These are phyloP conservation scores for Eupithecia dodoneata DNA, from an alignment of 2,888 invertebrate species.

Conservation along the genomic window DNA sequence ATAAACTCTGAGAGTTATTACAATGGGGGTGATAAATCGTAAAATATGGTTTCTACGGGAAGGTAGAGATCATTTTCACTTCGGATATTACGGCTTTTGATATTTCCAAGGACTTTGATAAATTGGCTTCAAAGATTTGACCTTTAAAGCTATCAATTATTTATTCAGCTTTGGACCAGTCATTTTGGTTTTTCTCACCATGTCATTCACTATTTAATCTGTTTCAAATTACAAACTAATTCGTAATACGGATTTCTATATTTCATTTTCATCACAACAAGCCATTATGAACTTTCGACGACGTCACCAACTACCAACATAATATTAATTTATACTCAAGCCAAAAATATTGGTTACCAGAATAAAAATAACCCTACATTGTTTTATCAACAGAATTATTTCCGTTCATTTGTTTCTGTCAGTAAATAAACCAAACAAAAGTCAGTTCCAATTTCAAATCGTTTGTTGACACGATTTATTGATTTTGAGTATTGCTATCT, in stretches of 20 bases:
- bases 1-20: slow-evolving; percentile 55
- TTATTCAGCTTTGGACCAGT: background rate
- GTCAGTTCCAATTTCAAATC: slow-evolving; percentile 14
- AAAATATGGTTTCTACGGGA: slow-evolving; percentile 24
- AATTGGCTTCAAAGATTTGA: slow-evolving; percentile 3
- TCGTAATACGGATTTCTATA: background rate
- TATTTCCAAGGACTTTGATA: slow-evolving; percentile 8
- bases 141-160: background rate
- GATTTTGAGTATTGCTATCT: slow-evolving; percentile 13
- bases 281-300: too few relatives aligned
- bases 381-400: background rate
- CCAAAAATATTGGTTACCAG: background rate
- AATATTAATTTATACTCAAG: background rate
- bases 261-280: background rate
- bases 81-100: slow-evolving; percentile 9
- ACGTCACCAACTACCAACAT: background rate
- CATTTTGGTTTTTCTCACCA: background rate
- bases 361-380: background rate
- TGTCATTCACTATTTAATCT: background rate
- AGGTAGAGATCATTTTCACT: background rate
- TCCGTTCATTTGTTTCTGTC: background rate
- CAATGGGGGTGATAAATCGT: slow-evolving; percentile 51
- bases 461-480: slow-evolving; percentile 16
- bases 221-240: background rate
- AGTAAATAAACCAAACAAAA: background rate